These are phyloP conservation scores for Crotalus tigris DNA, from an alignment of 2,113 vertebrate species.

Conservation along the genomic window DNA sequence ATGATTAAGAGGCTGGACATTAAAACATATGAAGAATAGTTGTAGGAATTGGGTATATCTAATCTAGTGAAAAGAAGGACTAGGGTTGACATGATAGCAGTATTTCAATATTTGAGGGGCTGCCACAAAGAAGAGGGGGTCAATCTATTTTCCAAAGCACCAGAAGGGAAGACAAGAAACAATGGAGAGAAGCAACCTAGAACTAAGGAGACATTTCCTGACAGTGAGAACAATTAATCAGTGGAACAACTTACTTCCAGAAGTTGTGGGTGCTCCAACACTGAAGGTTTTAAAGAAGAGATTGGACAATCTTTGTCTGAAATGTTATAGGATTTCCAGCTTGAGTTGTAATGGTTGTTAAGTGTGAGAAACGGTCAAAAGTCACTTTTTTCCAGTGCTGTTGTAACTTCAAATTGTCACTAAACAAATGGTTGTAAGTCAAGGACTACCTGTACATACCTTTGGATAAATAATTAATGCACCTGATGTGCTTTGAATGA, in stretches of 20 bases:
- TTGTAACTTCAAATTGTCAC: neutral
- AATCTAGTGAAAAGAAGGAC: no score
- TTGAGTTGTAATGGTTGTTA: neutral
- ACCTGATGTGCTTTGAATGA: neutral
- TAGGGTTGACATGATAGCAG: no score
- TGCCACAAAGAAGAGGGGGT: neutral
- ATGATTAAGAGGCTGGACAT: neutral
- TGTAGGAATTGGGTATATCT: no score
- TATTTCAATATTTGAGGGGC: neutral
- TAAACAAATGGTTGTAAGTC: neutral
- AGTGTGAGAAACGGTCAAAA: neutral
- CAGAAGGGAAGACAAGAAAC: neutral
- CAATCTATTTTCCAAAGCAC: neutral
- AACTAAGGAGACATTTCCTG: neutral
- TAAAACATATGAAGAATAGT: no score
- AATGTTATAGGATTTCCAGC: no score
- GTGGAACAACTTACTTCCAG: neutral
- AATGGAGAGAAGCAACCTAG: neutral
- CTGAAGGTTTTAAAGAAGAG: neutral
- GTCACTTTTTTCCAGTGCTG: neutral
- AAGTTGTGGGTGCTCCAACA: neutral
- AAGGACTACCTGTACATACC: neutral
- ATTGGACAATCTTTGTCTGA: neutral
- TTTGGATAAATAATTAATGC: neutral
- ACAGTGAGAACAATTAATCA: no score